Base-by-base conservation (phyloP, 2,113 vertebrate genomes). In the Uria lomvia region DNA sequence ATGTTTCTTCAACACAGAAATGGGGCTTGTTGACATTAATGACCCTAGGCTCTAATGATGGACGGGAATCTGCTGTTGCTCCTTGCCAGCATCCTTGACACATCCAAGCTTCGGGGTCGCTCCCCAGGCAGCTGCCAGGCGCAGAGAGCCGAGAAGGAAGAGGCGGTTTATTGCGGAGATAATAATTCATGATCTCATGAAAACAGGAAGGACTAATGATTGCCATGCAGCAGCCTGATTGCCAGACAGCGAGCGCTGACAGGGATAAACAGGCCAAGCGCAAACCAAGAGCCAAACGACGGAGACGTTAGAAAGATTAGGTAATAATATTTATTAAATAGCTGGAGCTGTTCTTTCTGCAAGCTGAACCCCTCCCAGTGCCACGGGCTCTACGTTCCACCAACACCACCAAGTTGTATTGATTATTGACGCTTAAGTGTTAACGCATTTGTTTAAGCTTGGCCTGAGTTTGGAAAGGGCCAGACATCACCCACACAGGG, bases 111-210 rank as follows among this genome's bases (percentile, higher is more conserved):
- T 92, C 76, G 70, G 50, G 94, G 73, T 89, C 0, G 0, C 36
- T 96, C 15, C 16, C 38, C 38, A 68, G 55, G 70, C 88, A 95
- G 88, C 83, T 96, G 88, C 88, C 4, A 20, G 65, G 76, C 11
- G 2, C 22, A 40, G 65, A 93, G 63, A 55, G 79, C 32, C 5
- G 34, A 92, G 92, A 81, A 92, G 49, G 83, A 97, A 5, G 30
- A 81, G 73, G 27, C 56, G 68, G 36, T 77, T 91, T 91, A 72
- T 68, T 92, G 91, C 95, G 87, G 86, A 93, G 94, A 94, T 95
- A 96, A 92, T 90, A 94, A 95, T 78, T 96, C 40, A 92, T 95
- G 96, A 96, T 72, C 80, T 96, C 95, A 94, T 74, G 77, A 92
- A 96, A 95, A 94, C 86, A 96, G 94, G 95, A 94, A 97, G 81